These are phyloP conservation scores for Gasterosteus aculeatus DNA, from an alignment of 2,113 vertebrate species.

Conservation along the genomic window DNA sequence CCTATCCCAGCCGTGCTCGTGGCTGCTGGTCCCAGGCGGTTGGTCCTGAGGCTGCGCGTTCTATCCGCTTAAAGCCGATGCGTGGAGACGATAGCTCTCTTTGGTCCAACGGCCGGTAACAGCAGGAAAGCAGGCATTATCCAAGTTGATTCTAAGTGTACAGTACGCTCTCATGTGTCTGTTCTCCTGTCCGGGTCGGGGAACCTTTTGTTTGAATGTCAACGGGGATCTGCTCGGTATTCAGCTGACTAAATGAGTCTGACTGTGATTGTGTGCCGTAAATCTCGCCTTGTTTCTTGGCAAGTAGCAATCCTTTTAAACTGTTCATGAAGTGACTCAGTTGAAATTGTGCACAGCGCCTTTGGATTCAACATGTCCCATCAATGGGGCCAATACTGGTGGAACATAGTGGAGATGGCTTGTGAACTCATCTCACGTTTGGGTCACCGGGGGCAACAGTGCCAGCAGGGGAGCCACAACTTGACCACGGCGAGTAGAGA, in stretches of 20 bases:
- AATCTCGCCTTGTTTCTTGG: constrained; percentile 2
- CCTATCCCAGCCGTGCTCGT: constrained; percentile 27
- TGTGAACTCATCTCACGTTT: background rate
- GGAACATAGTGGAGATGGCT: background rate
- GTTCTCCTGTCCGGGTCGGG: background rate
- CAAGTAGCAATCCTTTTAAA: background rate
- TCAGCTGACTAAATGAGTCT: constrained; percentile 11
- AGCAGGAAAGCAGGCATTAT: background rate
- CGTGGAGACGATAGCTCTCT: background rate
- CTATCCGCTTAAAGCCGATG: background rate
- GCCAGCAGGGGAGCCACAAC: no score
- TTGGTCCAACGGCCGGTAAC: background rate
- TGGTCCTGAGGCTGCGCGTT: constrained; percentile 30
- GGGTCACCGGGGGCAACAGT: no score
- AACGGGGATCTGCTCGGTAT: background rate
- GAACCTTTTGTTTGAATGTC: constrained; percentile 15
- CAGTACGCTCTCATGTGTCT: no score
- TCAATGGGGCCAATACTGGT: no score
- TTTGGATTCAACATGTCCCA: background rate
- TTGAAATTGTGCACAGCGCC: background rate
- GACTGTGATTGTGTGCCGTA: constrained; percentile 6
- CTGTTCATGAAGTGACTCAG: background rate
- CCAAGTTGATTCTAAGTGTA: background rate
- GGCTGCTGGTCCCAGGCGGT: constrained; percentile 35
- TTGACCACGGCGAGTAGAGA: no score